phyloP scores from a whole-genome alignment of 2,113 vertebrate species.

The Phainopepla nitens region DNA sequence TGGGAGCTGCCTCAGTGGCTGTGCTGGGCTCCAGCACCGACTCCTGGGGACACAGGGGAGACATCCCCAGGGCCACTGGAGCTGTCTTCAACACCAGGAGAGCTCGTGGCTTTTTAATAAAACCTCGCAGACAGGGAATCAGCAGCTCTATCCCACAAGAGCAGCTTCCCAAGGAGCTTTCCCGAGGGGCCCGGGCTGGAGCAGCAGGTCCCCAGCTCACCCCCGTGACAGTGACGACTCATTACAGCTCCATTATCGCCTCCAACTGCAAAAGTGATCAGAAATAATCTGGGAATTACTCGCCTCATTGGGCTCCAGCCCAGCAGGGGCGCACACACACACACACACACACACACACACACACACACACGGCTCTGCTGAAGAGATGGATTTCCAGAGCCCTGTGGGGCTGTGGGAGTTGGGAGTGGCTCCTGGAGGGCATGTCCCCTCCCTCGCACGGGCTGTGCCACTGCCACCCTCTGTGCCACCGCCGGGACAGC shows the following conservation, averaged over 20 bases:
- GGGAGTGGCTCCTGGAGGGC: not conserved
- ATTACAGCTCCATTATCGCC: not conserved
- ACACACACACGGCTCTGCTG: not conserved
- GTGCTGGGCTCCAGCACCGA: fast-evolving
- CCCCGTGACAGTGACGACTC: fast-evolving
- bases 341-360: not conserved
- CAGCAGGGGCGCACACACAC: not conserved
- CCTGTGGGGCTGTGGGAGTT: not conserved
- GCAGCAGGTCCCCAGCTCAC: fast-evolving
- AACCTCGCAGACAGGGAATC: not conserved
- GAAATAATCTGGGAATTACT: not conserved
- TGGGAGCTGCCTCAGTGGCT: not conserved
- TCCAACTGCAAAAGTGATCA: not conserved
- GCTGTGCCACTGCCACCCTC: too few relatives aligned
- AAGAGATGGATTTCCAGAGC: not conserved
- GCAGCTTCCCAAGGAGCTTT: not conserved
- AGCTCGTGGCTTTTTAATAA: not conserved
- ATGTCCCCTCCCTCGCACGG: fast-evolving
- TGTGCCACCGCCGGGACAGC: not conserved
- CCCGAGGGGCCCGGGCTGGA: not conserved
- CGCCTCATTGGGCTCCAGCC: not conserved
- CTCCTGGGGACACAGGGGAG: not conserved
- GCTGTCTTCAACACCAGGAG: not conserved
- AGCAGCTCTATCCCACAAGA: fast-evolving
- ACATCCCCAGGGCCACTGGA: not conserved